These are phyloP conservation scores for Grantiella picta DNA, from an alignment of 2,113 vertebrate genomes.

Conservation along the genomic window DNA sequence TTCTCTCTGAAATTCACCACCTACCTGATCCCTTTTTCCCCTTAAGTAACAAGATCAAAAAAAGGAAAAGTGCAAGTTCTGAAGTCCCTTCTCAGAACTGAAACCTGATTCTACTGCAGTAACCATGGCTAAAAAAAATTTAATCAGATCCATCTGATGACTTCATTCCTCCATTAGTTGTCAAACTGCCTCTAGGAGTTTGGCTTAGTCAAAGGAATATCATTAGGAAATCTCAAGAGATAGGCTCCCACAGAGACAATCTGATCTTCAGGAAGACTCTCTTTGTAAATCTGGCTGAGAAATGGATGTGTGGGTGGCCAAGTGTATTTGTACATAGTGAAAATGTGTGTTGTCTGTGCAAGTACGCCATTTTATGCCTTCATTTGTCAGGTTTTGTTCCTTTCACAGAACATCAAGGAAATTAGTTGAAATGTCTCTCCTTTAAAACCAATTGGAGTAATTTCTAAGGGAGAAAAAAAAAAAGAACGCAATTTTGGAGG, in stretches of 20 bases:
- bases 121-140: neutral
- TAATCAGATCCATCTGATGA: neutral
- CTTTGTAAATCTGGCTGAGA: constrained; percentile 6
- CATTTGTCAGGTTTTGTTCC: neutral
- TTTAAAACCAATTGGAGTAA: neutral
- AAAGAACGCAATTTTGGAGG: neutral
- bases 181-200: constrained; percentile 43
- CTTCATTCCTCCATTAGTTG: constrained; percentile 23
- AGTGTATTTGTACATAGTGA: neutral
- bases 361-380: neutral
- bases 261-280: constrained; percentile 28
- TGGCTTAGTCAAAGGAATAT: neutral
- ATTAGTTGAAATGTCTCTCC: neutral
- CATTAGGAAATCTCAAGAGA: constrained; percentile 26
- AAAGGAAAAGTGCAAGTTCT: neutral
- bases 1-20: neutral
- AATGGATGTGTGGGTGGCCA: constrained; percentile 17
- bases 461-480: neutral
- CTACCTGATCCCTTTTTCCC: neutral
- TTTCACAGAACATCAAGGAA: neutral
- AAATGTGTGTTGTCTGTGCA: constrained; percentile 6
- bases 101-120: neutral
- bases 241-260: neutral
- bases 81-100: neutral
- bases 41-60: neutral